phyloP scores from a whole-genome alignment of 2,888 invertebrate species.

The Sesamia inferens region DNA sequence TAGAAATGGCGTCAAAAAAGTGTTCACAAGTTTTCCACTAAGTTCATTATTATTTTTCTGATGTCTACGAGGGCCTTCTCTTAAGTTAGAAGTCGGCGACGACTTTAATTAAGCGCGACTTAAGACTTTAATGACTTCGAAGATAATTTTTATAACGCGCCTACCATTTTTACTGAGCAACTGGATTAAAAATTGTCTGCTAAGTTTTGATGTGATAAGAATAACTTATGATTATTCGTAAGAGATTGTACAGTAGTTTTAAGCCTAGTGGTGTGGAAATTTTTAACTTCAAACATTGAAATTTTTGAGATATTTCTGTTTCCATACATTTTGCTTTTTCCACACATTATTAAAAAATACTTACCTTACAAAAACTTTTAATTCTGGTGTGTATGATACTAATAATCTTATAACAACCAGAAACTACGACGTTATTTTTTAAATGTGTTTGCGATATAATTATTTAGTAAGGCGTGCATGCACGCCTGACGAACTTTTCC shows the following conservation, averaged over 20 bases:
- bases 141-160: conserved; percentile 75
- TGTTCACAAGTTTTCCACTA: conserved; percentile 62
- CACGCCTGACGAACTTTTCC: conserved; percentile 26
- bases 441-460: neutral
- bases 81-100: conserved; percentile 50
- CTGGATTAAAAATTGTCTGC: conserved; percentile 81
- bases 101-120: conserved; percentile 83
- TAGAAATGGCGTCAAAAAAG: conserved; percentile 43
- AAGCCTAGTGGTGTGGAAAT: neutral
- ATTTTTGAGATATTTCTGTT: too few species aligned
- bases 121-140: conserved; percentile 83
- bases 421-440: neutral
- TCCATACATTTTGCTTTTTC: too few species aligned
- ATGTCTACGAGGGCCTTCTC: conserved; percentile 63
- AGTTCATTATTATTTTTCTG: conserved; percentile 68
- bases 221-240: conserved; percentile 39
- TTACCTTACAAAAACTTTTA: too few species aligned
- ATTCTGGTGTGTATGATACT: too few species aligned
- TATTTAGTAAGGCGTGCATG: neutral
- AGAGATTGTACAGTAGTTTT: neutral
- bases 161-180: conserved; percentile 70
- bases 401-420: neutral
- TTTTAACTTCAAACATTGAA: too few species aligned
- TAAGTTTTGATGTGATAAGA: conserved; percentile 74
- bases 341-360: too few species aligned